Base-by-base conservation (phyloP, 2,797 vertebrate genomes). In the Merluccius polli region DNA sequence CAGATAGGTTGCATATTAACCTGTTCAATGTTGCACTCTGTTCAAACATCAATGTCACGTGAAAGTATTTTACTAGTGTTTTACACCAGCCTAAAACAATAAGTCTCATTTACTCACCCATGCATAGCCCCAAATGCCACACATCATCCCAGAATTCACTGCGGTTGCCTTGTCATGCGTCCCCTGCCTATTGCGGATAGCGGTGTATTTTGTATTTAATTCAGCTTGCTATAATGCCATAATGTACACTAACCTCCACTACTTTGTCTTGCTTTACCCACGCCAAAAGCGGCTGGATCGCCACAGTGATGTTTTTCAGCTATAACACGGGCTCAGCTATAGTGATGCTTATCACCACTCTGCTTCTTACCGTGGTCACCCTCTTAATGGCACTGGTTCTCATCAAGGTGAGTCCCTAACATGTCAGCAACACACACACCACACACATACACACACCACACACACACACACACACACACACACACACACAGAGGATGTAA, bases 321-420 rank as follows among this genome's bases (percentile, higher is more conserved):
- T 0, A 10, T 10, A 95, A 93, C 82, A 80, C 91, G 81, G 92
- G 89, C 82, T 91, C 94, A 0, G 93, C 87, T 10, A 91, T 98
- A 84, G 90, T 99, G 88, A 99, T 98, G 97, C 93, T 99, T 32
- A 90, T 98, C 78, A 94, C 97, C 0, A 87, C 95, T 81, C 76
- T 98, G 74, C 94, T 98, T 92, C 98, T 99, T 85, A 96, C 96
- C 0, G 0, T 94, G 78, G 90, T 95, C 1, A 95, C 96, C 0
- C 73, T 88, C 0, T 88, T 94, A 15, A 98, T 98, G 95, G 89
- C 82, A 5, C 2, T 98, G 72, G 90, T 92, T 76, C 92, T 95
- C 32, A 79, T 95, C 73, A 92, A 81, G 93, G 94, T 95, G 83
- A 93, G 92, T 88, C 67, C 76, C 78, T 67, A 4, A 10, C 69